Conservation (phyloP, 1,140 invertebrate species). For the Araneus ventricosus region DNA sequence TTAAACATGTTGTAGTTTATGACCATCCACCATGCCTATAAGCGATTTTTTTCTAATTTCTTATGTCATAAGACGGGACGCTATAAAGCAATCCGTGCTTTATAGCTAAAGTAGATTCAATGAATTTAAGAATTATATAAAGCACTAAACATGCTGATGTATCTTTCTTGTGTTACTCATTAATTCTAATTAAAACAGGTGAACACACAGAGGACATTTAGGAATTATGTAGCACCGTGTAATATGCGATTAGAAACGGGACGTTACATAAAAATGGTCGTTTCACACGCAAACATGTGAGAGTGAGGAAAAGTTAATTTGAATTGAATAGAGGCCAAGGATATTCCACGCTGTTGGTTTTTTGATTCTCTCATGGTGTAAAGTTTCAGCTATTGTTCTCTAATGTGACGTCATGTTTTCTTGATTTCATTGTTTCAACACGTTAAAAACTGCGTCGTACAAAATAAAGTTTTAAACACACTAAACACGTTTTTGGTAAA, state of each 20-base stretch:
- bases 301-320: conserved; percentile 40
- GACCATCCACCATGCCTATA: background rate
- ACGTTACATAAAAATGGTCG: background rate
- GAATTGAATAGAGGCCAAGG: conserved; percentile 34
- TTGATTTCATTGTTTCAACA: background rate
- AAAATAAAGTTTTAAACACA: background rate
- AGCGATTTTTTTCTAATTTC: background rate
- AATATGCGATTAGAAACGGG: background rate
- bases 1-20: background rate
- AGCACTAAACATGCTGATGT: background rate
- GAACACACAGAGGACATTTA: background rate
- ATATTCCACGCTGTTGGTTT: background rate
- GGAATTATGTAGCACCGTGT: background rate
- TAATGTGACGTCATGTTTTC: background rate
- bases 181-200: background rate
- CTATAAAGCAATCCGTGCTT: no score
- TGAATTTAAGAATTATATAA: background rate
- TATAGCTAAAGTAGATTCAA: no score
- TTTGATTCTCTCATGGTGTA: background rate
- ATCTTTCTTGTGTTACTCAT: background rate
- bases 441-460: background rate
- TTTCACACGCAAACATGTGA: conserved; percentile 10
- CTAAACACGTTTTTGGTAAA: background rate
- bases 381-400: background rate
- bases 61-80: no score